Percentiles rank a stretch among this genome's conserved stretches.
Evolutionary conservation across 2,888 invertebrate genomes (phyloP).

Genomic region (Ischnus inquisitorius): DNA sequence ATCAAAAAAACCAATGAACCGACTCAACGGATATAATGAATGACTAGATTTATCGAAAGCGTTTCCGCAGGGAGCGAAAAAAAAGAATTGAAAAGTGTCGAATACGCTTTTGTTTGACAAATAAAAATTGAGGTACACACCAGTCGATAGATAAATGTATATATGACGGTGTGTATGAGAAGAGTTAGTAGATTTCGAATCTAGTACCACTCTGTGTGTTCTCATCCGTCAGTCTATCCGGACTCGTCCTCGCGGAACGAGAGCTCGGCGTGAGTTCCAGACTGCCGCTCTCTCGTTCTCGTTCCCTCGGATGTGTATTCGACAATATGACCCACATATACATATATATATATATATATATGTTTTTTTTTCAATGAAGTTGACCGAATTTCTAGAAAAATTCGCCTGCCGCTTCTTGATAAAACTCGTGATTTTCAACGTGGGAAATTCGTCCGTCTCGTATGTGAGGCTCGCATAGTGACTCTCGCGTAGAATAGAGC

Average conservation of each 20-base stretch:
- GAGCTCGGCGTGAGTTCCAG: slow-evolving; percentile 2
- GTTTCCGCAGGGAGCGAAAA: background rate
- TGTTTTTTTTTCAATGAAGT: background rate
- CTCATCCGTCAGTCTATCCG: slow-evolving; percentile 27
- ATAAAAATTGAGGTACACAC: slow-evolving; percentile 22
- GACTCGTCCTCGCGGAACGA: slow-evolving; percentile 36
- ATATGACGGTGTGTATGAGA: slow-evolving; percentile 16
- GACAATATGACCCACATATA: background rate
- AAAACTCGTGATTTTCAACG: slow-evolving; percentile 35
- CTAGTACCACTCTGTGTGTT: background rate
- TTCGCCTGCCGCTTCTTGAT: background rate
- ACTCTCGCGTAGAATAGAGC: slow-evolving; percentile 7
- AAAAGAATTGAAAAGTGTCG: slow-evolving; percentile 17
- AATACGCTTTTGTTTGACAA: slow-evolving; percentile 34
- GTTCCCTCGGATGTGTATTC: background rate
- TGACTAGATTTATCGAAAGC: background rate
- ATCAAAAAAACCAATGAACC: background rate
- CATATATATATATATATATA: too few species aligned
- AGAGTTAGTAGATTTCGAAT: slow-evolving; percentile 28
- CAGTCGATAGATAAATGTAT: background rate
- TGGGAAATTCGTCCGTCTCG: background rate
- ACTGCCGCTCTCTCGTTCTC: background rate
- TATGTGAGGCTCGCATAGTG: background rate
- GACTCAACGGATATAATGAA: background rate
- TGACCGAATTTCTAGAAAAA: background rate